Base-by-base conservation (phyloP, 2,113 vertebrate species). In the Rhagologus leucostigma region DNA sequence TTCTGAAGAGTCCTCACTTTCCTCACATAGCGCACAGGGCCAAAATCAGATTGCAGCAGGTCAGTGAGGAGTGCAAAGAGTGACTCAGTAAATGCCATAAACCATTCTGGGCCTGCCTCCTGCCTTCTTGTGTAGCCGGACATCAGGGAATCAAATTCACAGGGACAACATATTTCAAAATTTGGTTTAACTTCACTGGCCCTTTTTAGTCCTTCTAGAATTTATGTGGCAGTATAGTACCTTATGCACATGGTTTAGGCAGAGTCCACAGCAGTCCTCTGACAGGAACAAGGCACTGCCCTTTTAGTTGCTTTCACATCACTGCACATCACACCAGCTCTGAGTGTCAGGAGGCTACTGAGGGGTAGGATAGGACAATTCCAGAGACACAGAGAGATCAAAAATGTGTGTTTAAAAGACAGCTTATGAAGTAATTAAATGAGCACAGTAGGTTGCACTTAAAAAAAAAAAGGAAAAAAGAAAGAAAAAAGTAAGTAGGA, bases 61-160 rank as follows among this genome's bases (percentile, higher is more conserved):
- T 62, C 37, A 65, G n/a, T 0, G 0, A 74, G 29, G n/a, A 65
- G 14, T 0, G 1, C 29, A 62, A 37, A 67, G 55, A 56, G 41
- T 16, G 52, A 55, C 68, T 35, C 41, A 37, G 26, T 11, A 42
- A 79, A 75, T 52, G 22, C 33, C 16, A 57, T 20, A 24, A 89
- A 63, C 39, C 33, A 47, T 17, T 9, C 41, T 9, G 42, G 35
- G 13, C 23, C 42, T n/a, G 22, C 56, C n/a, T 59, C 35, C 32
- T n/a, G 2, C 64, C 47, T 63, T 67, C 47, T 42, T 82, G 20
- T 11, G 2, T 7, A 52, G 35, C 59, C 42, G 47, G 64, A 26
- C 32, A 67, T 29, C 39, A 49, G n/a, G 37, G 32, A 91, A 21
- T 11, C 37, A 75, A 73, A 44, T 39, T 59, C 52, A 37, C 9